Evolutionary conservation across 2,888 invertebrate species (phyloP).

Genomic region (Drosophila formosana): DNA sequence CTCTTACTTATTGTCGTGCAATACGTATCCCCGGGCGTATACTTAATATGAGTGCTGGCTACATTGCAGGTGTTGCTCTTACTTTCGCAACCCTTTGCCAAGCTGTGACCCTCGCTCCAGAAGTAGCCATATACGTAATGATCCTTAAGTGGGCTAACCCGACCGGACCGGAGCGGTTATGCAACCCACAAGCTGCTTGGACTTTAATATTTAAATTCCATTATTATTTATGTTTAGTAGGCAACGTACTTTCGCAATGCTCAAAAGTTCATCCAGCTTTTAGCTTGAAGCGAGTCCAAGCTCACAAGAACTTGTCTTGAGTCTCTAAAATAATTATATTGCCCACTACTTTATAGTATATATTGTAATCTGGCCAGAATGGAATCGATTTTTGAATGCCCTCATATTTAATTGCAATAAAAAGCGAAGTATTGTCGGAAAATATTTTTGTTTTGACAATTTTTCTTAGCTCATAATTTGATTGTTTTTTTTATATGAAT

Average conservation of each 20-base stretch:
- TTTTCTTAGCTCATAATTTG: too few relatives aligned
- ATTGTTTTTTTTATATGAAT: too few relatives aligned
- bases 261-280: neutral
- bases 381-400: too few relatives aligned
- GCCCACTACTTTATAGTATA: too few relatives aligned
- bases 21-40: neutral
- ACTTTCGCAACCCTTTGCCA: conserved; percentile 2
- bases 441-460: too few relatives aligned
- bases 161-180: neutral
- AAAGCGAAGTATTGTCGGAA: too few relatives aligned
- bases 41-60: conserved; percentile 19
- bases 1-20: conserved; percentile 8
- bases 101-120: neutral
- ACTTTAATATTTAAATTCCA: conserved; percentile 4
- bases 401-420: too few relatives aligned
- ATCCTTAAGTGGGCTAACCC: neutral
- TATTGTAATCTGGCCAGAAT: too few relatives aligned
- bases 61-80: conserved; percentile 30
- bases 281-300: too few relatives aligned
- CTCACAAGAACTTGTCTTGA: too few relatives aligned
- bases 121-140: conserved; percentile 1
- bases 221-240: conserved; percentile 4
- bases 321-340: too few relatives aligned
- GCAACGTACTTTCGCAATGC: neutral
- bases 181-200: neutral